These are phyloP conservation scores for Pseudochromis fuscus DNA, from an alignment of 2,797 vertebrate species.

Conservation along the genomic window DNA sequence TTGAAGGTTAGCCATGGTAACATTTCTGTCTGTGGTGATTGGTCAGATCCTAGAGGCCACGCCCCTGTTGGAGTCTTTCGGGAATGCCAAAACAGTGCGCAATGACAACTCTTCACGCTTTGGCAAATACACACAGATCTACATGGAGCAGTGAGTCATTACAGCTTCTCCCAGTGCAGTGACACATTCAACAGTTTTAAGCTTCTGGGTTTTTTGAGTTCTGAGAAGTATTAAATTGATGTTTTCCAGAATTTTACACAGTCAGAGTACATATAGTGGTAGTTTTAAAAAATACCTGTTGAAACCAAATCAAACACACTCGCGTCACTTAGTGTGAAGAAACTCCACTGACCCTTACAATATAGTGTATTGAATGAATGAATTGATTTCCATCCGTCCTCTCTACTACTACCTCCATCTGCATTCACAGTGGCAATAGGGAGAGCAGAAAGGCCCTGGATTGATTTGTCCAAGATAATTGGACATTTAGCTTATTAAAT, in stretches of 20 bases:
- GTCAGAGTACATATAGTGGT: too few species aligned
- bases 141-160: slow-evolving; percentile 92
- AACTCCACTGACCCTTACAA: neutral
- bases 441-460: too few species aligned
- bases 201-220: neutral
- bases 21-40: slow-evolving; percentile 40
- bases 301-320: too few species aligned
- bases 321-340: neutral
- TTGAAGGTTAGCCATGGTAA: slow-evolving; percentile 23
- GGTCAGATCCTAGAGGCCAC: slow-evolving; percentile 94
- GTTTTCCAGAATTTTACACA: too few species aligned
- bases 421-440: too few species aligned
- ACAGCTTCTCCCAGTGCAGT: neutral
- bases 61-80: slow-evolving; percentile 95
- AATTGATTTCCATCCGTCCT: too few species aligned
- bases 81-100: slow-evolving; percentile 98
- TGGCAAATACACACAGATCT: slow-evolving; percentile 96
- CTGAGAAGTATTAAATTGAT: neutral
- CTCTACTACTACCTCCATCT: too few species aligned
- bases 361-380: too few species aligned
- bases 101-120: slow-evolving; percentile 98
- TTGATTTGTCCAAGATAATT: too few species aligned
- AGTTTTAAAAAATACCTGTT: too few species aligned
- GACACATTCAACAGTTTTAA: neutral
- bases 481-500: neutral